Base-by-base conservation (phyloP, 1,140 invertebrate species). In the Leucophenga varia region DNA sequence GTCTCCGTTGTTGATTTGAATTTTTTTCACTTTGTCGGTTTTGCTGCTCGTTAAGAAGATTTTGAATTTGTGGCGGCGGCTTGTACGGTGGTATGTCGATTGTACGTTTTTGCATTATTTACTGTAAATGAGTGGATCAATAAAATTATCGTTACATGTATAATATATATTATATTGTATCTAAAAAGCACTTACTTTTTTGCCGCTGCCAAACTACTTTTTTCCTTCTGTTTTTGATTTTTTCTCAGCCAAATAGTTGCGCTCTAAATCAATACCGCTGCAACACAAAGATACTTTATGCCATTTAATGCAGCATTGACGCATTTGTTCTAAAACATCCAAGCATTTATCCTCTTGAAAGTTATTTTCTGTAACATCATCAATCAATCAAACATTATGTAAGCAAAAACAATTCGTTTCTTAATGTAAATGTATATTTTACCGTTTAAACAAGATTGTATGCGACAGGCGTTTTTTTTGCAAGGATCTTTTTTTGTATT, bases 401-500 rank as follows among this genome's bases (percentile, higher is more conserved):
- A n/a, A n/a, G n/a, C n/a, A n/a, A n/a, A n/a, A n/a, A n/a, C n/a
- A n/a, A n/a, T n/a, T n/a, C n/a, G n/a, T n/a, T n/a, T n/a, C n/a
- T n/a, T n/a, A n/a, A n/a, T n/a, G n/a, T n/a, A n/a, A n/a, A n/a
- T n/a, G n/a, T n/a, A n/a, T n/a, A n/a, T n/a, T 75, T 80, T 77
- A 90, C 88, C 83, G 77, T 79, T 78, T 50, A 91, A 80, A 72
- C 88, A 91, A 59, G 79, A 81, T 78, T 90, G 88, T 57, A 90
- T 84, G 56, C 81, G 82, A 74, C 88, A 90, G 36, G 88, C 87
- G 57, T 81, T 81, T 64, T 69, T 72, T 77, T 90, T 90, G 68
- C 88, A 90, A 8, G 87, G 87, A 79, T 90, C 88, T 59, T 79
- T 81, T 37, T 56, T 30, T 25, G 40, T 50, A 10, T 49, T 43